A percentile compares a stretch with the other conserved stretches of the same genome.
These are phyloP conservation scores for Sarcophaga caerulescens DNA, from an alignment of 2,888 invertebrate species.

Conservation along the genomic window DNA sequence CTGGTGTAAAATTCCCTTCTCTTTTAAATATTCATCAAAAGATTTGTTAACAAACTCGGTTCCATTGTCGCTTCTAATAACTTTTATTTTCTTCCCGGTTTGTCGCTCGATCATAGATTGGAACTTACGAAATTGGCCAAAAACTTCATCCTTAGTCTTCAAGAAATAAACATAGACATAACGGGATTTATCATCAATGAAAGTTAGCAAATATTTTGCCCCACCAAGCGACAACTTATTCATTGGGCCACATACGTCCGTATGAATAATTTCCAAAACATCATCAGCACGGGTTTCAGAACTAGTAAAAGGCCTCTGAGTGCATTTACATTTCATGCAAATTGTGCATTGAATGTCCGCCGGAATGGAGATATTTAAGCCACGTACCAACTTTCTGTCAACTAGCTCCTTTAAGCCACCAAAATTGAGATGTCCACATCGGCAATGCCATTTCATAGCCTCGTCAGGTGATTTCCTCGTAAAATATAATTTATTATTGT, in stretches of 20 bases:
- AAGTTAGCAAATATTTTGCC: conserved; percentile 52
- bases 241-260: conserved; percentile 60
- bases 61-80: conserved; percentile 47
- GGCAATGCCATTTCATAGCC: conserved; percentile 42
- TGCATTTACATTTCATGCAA: conserved; percentile 33
- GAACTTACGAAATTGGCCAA: conserved; percentile 49
- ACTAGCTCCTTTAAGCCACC: conserved; percentile 11
- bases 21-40: conserved; percentile 3
- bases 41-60: too few species aligned
- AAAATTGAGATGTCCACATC: conserved; percentile 53
- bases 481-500: conserved; percentile 39
- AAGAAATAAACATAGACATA: conserved; percentile 57
- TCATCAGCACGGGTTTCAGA: conserved; percentile 42
- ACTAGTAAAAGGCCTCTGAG: conserved; percentile 20
- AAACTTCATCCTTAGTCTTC: conserved; percentile 44
- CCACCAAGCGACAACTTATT: conserved; percentile 47
- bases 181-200: conserved; percentile 56
- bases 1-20: conserved; percentile 28
- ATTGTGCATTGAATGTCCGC: conserved; percentile 13
- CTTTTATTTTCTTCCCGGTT: conserved; percentile 49
- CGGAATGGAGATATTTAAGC: conserved; percentile 24
- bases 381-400: conserved; percentile 28
- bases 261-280: conserved; percentile 49
- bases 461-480: conserved; percentile 30
- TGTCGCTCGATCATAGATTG: conserved; percentile 48